A percentile compares a stretch with the other conserved stretches of the same genome.
These are phyloP conservation scores for Brachystomella parvula DNA, from an alignment of 1,140 invertebrate species.

Conservation along the genomic window DNA sequence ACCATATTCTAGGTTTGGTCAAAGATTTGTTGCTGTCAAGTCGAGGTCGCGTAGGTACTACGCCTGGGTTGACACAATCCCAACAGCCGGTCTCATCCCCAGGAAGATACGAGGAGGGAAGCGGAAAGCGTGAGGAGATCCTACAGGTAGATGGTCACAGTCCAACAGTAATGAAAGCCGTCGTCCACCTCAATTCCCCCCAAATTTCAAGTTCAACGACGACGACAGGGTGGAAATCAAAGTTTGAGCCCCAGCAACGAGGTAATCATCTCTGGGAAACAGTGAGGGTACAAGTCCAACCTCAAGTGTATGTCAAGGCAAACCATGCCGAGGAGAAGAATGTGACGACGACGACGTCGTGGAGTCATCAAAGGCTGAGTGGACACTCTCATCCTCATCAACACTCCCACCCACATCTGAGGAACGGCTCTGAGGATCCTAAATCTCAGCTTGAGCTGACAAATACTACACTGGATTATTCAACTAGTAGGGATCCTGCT, in stretches of 20 bases:
- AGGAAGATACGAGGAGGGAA: too few relatives aligned
- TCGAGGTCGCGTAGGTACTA: constrained; percentile 23
- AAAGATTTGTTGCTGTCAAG: constrained; percentile 29
- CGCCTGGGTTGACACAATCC: constrained; percentile 7
- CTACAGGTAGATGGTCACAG: constrained; percentile 15
- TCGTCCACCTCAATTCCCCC: constrained; percentile 7
- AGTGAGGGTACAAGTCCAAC: constrained; percentile 25
- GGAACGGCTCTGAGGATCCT: not conserved
- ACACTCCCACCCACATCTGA: not conserved
- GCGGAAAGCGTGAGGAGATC: not conserved
- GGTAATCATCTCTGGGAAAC: constrained; percentile 23
- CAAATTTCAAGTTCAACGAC: not conserved
- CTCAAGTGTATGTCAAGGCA: constrained; percentile 38
- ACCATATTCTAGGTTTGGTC: constrained; percentile 20
- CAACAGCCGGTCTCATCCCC: not conserved
- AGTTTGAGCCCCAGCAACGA: not conserved
- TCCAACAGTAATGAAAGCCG: not conserved
- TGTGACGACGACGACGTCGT: constrained; percentile 1
- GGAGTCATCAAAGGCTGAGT: not conserved
- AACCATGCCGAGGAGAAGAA: not conserved
- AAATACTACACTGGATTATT: not conserved
- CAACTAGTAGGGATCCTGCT: not conserved
- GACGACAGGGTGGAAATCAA: not conserved
- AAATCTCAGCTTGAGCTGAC: not conserved
- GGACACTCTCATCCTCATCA: constrained; percentile 10